These are phyloP conservation scores for Acromyrmex echinatior DNA, from an alignment of 1,140 invertebrate species.

Conservation along the genomic window DNA sequence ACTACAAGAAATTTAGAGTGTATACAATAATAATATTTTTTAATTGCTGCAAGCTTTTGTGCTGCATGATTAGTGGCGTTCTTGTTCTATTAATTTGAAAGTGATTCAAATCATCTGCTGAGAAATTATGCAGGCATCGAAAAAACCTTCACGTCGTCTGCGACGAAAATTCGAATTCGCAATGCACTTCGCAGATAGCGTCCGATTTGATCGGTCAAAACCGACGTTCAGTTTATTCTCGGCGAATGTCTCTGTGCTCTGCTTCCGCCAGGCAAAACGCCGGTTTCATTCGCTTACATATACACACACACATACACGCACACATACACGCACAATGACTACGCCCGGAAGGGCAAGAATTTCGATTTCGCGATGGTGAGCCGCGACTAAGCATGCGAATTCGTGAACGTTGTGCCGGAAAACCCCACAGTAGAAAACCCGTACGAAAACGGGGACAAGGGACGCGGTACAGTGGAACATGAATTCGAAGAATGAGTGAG, in stretches of 20 bases:
- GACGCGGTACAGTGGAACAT: slow-evolving; percentile 23
- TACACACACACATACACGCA: background rate
- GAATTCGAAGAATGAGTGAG: slow-evolving; percentile 51
- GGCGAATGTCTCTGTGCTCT: too few species aligned
- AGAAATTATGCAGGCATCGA: background rate
- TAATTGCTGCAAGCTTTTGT: too few species aligned
- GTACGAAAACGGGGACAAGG: slow-evolving; percentile 14
- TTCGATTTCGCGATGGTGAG: slow-evolving; percentile 57
- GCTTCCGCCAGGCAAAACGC: background rate
- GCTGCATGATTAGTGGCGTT: too few species aligned
- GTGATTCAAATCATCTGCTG: background rate
- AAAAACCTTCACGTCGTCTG: slow-evolving; percentile 19
- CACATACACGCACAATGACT: slow-evolving; percentile 7
- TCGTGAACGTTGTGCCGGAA: slow-evolving; percentile 37
- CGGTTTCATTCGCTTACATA: too few species aligned
- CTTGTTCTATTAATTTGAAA: background rate
- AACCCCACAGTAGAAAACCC: background rate
- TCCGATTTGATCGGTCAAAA: slow-evolving; percentile 20
- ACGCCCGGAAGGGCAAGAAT: slow-evolving; percentile 44
- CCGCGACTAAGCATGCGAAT: slow-evolving; percentile 52
- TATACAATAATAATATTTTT: too few species aligned
- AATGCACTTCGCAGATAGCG: background rate
- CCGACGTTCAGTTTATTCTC: slow-evolving; percentile 44
- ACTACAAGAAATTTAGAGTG: too few species aligned
- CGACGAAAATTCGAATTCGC: slow-evolving; percentile 3